Evolutionary conservation across 1,140 invertebrate genomes (phyloP).

Genomic region (silkworm (Bombyx mori)): DNA sequence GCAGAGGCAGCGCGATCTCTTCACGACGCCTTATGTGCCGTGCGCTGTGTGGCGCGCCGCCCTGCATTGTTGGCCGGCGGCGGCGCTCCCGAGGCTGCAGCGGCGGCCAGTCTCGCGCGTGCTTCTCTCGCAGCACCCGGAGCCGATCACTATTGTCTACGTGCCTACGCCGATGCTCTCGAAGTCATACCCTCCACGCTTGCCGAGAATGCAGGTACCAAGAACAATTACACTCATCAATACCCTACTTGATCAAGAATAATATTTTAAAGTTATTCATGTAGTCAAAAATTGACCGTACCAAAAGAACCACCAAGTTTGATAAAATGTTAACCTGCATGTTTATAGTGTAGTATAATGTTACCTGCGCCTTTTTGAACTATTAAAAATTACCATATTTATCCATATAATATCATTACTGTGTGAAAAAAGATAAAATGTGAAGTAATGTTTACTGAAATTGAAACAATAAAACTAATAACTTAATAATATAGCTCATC

Average conservation of each 20-base stretch:
- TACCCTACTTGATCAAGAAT: neutral
- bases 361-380: no score
- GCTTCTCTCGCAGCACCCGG: slow-evolving; percentile 89
- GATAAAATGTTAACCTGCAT: no score
- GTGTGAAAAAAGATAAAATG: no score
- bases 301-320: no score
- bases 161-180: slow-evolving; percentile 95
- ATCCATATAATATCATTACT: no score
- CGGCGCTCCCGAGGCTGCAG: slow-evolving; percentile 96
- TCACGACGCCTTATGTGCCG: slow-evolving; percentile 98
- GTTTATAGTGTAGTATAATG: no score
- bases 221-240: neutral
- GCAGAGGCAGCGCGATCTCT: slow-evolving; percentile 97
- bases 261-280: no score
- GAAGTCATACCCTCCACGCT: slow-evolving; percentile 98
- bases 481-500: no score
- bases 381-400: no score
- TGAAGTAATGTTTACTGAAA: no score
- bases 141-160: slow-evolving; percentile 94
- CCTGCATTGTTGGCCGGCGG: slow-evolving; percentile 93
- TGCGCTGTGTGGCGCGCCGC: slow-evolving; percentile 96
- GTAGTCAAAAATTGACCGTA: no score
- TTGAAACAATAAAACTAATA: no score
- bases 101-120: slow-evolving; percentile 88
- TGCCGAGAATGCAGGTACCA: slow-evolving; percentile 94